Percentiles rank a stretch among this genome's conserved stretches.
These are phyloP conservation scores for Morelia viridis DNA, from an alignment of 2,797 vertebrate species.

Conservation along the genomic window DNA sequence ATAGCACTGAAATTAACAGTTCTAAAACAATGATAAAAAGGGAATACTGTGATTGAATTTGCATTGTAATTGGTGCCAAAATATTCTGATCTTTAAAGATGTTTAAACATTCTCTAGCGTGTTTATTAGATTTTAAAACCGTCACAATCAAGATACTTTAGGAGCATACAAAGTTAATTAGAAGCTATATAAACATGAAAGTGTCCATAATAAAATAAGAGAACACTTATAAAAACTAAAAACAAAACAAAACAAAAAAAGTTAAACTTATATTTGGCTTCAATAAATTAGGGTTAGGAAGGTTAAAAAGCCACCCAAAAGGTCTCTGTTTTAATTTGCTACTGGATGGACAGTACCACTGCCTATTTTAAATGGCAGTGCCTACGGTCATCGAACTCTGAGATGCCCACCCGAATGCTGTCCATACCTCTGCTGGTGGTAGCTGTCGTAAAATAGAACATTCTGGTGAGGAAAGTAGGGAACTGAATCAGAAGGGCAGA, in stretches of 20 bases:
- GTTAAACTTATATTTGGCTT: neutral
- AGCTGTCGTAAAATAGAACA: neutral
- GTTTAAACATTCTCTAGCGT: neutral
- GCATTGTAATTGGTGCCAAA: neutral
- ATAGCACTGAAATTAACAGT: conserved; percentile 23
- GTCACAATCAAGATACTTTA: neutral
- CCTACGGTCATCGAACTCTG: neutral
- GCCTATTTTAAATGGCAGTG: too few species aligned
- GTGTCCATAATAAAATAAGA: neutral
- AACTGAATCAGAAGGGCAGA: neutral
- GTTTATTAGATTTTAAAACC: neutral
- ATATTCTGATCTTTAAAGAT: neutral
- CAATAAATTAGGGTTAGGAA: neutral
- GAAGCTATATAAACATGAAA: neutral
- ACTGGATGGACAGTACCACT: neutral
- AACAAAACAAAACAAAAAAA: neutral
- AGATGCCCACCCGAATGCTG: neutral
- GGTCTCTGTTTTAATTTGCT: neutral
- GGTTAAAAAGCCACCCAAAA: neutral
- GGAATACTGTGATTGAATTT: neutral
- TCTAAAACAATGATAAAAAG: neutral
- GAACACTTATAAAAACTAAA: neutral
- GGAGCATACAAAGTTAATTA: neutral
- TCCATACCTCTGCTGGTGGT: too few species aligned
- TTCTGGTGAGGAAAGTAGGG: neutral